phyloP scores from a whole-genome alignment of 2,888 invertebrate species.

The Tridacna crocea region DNA sequence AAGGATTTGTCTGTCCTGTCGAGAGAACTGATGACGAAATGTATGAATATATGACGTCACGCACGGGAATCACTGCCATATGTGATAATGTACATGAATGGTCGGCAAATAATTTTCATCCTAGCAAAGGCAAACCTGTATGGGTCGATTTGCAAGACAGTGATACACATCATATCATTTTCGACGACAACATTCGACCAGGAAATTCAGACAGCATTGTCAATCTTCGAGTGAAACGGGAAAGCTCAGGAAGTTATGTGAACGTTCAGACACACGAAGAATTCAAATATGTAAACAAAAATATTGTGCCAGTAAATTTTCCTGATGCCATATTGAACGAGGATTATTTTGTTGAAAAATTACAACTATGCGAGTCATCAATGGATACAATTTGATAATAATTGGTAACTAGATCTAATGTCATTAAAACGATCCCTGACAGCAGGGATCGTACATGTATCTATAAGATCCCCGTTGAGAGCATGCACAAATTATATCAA shows the following conservation, averaged over 20 bases:
- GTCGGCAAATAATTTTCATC: slow-evolving; percentile 51
- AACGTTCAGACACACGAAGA: slow-evolving; percentile 45
- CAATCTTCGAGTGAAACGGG: slow-evolving; percentile 47
- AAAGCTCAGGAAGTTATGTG: slow-evolving; percentile 28
- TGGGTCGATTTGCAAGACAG: slow-evolving; percentile 50
- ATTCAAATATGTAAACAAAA: slow-evolving; percentile 48
- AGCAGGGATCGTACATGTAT: too few relatives aligned
- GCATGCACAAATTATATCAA: too few relatives aligned
- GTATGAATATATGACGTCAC: slow-evolving; percentile 40
- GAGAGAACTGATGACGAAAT: slow-evolving; percentile 53
- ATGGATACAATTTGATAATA: background rate
- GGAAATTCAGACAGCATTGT: slow-evolving; percentile 57
- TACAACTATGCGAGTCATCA: slow-evolving; percentile 46
- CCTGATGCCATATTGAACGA: slow-evolving; percentile 57
- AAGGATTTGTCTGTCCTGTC: background rate
- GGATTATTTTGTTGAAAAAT: slow-evolving; percentile 55
- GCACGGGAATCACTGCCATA: slow-evolving; percentile 46
- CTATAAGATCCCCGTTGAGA: too few relatives aligned
- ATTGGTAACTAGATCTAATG: too few relatives aligned
- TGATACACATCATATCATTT: slow-evolving; percentile 56
- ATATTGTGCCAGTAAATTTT: slow-evolving; percentile 56
- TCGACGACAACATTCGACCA: slow-evolving; percentile 62
- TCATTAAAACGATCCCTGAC: too few relatives aligned
- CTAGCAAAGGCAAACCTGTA: slow-evolving; percentile 53
- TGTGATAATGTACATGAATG: slow-evolving; percentile 48